A percentile compares a stretch with the other conserved stretches of the same genome.
Conservation (phyloP, 92 coral and sea anemone genomes). For the Hydrozoanthus gracilis region DNA sequence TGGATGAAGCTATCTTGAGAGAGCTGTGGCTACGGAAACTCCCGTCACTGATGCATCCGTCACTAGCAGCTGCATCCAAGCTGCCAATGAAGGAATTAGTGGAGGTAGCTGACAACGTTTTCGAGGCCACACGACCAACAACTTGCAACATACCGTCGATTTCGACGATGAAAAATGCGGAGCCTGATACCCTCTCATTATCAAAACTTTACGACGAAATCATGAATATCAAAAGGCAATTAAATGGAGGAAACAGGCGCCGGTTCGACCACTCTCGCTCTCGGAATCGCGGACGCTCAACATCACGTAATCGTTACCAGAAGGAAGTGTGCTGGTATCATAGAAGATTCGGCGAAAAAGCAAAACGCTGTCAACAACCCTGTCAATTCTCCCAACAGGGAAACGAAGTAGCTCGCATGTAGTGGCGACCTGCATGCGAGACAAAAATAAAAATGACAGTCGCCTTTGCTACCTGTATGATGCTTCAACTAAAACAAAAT, state of each 20-base stretch:
- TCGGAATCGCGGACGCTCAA: background rate
- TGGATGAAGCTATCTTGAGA: conserved; percentile 12
- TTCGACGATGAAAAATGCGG: too few species aligned
- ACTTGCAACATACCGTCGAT: too few species aligned
- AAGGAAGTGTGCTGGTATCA: conserved; percentile 54
- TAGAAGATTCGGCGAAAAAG: conserved; percentile 42
- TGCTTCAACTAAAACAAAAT: conserved; percentile 22
- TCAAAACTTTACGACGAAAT: background rate
- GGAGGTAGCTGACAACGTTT: background rate
- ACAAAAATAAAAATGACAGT: background rate
- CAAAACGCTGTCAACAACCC: conserved; percentile 53
- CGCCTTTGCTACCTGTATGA: conserved; percentile 47
- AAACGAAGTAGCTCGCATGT: conserved; percentile 8
- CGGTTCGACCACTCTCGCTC: too few species aligned
- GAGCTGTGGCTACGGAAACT: conserved; percentile 21
- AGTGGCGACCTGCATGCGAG: conserved; percentile 33
- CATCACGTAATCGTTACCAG: background rate
- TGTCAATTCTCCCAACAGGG: conserved; percentile 62
- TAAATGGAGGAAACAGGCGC: too few species aligned
- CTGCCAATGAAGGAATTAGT: background rate
- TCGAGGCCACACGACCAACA: background rate
- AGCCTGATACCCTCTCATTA: background rate
- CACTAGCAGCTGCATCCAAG: background rate
- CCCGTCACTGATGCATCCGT: background rate
- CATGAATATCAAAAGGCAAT: background rate